Base-by-base conservation (phyloP, 2,797 vertebrate genomes). In the Coilia nasus region DNA sequence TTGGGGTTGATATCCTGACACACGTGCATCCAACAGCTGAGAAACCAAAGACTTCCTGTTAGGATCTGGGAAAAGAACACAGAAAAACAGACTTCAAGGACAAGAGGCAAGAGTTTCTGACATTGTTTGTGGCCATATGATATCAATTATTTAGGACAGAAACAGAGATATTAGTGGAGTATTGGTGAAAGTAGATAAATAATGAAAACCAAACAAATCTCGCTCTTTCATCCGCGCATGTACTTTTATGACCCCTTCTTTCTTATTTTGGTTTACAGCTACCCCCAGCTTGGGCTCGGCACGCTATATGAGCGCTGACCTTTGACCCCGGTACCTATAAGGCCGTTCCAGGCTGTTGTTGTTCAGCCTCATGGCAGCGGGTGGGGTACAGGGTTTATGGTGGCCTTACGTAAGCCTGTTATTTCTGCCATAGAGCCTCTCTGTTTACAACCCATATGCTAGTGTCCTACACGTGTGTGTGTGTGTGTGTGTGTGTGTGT, bases 401-500 rank as follows among this genome's bases (percentile, higher is more conserved):
- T 19, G 28, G 15, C 4, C 67, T 75, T 75, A 75, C 67, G 67
- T 75, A 75, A 75, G 67, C 67, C 67, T 75, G 67, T 75, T 75
- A 75, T 75, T 75, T 75, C 28, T 75, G 67, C 67, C 31, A 75
- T 75, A 75, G 67, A 75, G 31, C 67, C 67, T 28, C 67, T 75
- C 31, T 75, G 31, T 75, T 75, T 75, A 75, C 67, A 35, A 75
- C 67, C 67, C 67, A 75, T 75, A 75, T 75, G 67, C 67, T 35
- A 6, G 67, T 75, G 67, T 14, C 31, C 67, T 31, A 75, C 31
- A 41, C 28, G 17, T 19, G 28, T 67, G 23, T 81, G 67, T 64
- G 82, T 28, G 85, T 75, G 81, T 46, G 85, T 80, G 46, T 60
- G 35, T 81, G 64, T 47, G 35, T 17, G 28, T 19, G 2, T 6